A percentile compares a stretch with the other conserved stretches of the same genome.
Evolutionary conservation across 37 sponge, comb jelly and placozoan species (phyloP).

Genomic region (Chondrosia reniformis): DNA sequence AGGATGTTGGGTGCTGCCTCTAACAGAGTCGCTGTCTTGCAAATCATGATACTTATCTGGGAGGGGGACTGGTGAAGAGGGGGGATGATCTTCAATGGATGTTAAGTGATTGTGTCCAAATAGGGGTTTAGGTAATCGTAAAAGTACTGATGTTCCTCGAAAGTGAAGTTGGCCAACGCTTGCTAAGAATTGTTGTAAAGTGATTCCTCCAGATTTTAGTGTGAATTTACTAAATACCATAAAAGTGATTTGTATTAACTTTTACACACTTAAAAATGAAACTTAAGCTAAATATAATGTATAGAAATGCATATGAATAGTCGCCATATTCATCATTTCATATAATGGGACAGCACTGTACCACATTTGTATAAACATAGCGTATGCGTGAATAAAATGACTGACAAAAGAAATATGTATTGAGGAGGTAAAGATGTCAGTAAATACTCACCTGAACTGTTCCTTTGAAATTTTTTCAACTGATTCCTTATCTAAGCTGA

Average conservation of each 20-base stretch:
- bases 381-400: not conserved
- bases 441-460: constrained; percentile 24
- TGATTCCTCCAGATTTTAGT: constrained; percentile 37
- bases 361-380: too few relatives aligned
- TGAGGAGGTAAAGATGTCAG: not conserved
- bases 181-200: constrained; percentile 59
- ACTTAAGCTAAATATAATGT: too few relatives aligned
- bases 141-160: constrained; percentile 85
- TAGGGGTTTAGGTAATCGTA: constrained; percentile 67
- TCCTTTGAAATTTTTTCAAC: constrained; percentile 14
- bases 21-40: not conserved
- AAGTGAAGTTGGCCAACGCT: constrained; percentile 90
- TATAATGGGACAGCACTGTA: too few relatives aligned
- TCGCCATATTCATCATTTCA: too few relatives aligned
- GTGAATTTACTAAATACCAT: constrained; percentile 14
- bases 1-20: not conserved
- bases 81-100: not conserved
- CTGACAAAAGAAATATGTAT: not conserved
- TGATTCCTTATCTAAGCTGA: not conserved
- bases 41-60: not conserved
- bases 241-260: not conserved
- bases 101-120: not conserved
- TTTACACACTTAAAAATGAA: not conserved
- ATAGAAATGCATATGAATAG: too few relatives aligned
- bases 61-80: constrained; percentile 8